Evolutionary conservation across 92 coral and sea anemone species (phyloP).

Genomic region (Palythoa grandiflora): DNA sequence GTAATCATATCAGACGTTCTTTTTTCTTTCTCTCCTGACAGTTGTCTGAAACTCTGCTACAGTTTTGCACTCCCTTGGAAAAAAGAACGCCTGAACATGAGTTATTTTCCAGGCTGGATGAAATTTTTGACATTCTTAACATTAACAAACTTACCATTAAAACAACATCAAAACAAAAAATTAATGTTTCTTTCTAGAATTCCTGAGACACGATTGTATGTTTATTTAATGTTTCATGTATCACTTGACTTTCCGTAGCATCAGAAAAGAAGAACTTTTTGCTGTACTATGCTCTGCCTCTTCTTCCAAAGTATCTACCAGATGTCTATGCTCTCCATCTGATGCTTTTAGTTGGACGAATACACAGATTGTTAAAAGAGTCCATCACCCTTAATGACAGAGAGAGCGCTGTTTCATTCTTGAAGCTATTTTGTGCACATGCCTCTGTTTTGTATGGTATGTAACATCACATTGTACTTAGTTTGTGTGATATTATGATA

Average conservation of each 20-base stretch:
- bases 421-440: constrained; percentile 37
- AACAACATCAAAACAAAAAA: too few relatives aligned
- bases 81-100: too few relatives aligned
- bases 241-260: constrained; percentile 6
- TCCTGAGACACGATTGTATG: not conserved
- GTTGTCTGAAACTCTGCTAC: too few relatives aligned
- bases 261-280: constrained; percentile 36
- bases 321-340: constrained; percentile 1
- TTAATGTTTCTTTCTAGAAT: not conserved
- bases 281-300: constrained; percentile 34
- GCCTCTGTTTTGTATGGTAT: not conserved
- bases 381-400: not conserved
- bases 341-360: constrained; percentile 16
- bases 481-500: not conserved
- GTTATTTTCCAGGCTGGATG: not conserved
- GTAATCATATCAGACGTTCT: too few relatives aligned
- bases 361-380: constrained; percentile 1
- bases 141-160: too few relatives aligned
- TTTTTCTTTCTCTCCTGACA: too few relatives aligned
- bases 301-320: constrained; percentile 8
- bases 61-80: too few relatives aligned
- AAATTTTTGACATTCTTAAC: too few relatives aligned
- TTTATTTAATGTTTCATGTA: not conserved
- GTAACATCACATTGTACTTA: not conserved
- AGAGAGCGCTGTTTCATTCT: constrained; percentile 18